Conservation (phyloP, 2,113 vertebrate species). For the Rhinogobius similis region DNA sequence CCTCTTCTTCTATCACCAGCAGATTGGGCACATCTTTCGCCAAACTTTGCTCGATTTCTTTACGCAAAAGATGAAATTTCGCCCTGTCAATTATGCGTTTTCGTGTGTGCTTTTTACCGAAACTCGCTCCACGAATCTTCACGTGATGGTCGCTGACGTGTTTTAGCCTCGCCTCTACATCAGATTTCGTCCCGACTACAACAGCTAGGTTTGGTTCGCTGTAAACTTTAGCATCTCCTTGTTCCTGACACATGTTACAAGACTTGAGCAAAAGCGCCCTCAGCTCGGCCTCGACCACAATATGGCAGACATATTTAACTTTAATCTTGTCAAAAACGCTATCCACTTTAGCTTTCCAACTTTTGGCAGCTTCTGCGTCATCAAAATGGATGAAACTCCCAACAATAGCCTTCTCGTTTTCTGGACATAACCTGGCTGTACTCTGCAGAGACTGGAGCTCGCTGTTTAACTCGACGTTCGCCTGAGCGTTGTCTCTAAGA, state of each 20-base stretch:
- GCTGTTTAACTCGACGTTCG: slow-evolving; percentile 7
- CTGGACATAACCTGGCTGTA: slow-evolving; percentile 27
- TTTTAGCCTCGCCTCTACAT: slow-evolving; percentile 11
- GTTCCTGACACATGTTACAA: accelerated
- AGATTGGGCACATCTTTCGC: slow-evolving; percentile 25
- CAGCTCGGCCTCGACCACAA: slow-evolving; percentile 18
- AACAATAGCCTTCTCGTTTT: slow-evolving; percentile 8
- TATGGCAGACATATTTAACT: slow-evolving; percentile 11
- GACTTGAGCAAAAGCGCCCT: slow-evolving; percentile 34
- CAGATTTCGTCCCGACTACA: slow-evolving; percentile 32
- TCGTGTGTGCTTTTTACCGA: slow-evolving; percentile 9
- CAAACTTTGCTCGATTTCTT: slow-evolving; percentile 38
- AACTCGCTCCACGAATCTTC: neutral
- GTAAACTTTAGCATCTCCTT: slow-evolving; percentile 30
- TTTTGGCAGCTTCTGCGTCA: neutral
- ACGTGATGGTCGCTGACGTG: neutral
- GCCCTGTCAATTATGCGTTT: slow-evolving; percentile 37
- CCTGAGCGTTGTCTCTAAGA: slow-evolving; percentile 32
- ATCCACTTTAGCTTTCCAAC: slow-evolving; percentile 23
- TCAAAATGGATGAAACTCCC: neutral
- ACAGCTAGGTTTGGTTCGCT: slow-evolving; percentile 3
- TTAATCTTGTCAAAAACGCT: slow-evolving; percentile 15
- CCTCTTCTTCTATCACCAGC: slow-evolving; percentile 24
- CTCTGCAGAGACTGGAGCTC: slow-evolving; percentile 5
- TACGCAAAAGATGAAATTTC: slow-evolving; percentile 54